Evolutionary conservation across 1,140 invertebrate genomes (phyloP), one percentile per base, ranked within the genome.

Genomic region (Heliconius himera): DNA sequence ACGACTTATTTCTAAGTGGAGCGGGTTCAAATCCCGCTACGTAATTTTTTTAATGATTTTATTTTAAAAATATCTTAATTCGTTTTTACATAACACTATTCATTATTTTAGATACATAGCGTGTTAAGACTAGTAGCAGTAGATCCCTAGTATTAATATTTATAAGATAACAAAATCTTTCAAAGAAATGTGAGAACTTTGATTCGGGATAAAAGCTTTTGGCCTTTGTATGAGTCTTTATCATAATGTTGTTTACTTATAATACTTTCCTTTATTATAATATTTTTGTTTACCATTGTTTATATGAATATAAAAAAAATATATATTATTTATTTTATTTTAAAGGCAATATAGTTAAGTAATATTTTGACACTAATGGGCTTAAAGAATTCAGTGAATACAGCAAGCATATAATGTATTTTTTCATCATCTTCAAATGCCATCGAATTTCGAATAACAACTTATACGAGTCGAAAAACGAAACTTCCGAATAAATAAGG

Each of bases 191-290:
- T 18, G 60, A 29, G 11, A 66, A 29, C 26, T 29, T 29, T 66
- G 26, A 66, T 66, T 66, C 26, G 60, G 60, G 60, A 66, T 66
- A 66, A 66, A 29, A 66, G 60, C 60, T 26, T 36, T 29, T 29
- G 60, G 26, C 26, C 60, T 29, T 66, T 29, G 13, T 16, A 66
- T 2, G 60, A 29, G 8, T 29, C 9, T 29, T 66, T 11, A 16
- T 26, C 13, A 16, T 66, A 66, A 66, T 66, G 11, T 26, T 66
- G 13, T 66, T 66, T 66, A 66, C 60, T 66, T 66, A 29, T 29
- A 66, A 66, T 66, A 16, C 26, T 66, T 66, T 26, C 26, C 29
- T 66, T 66, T 66, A 11, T 22, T 16, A 26, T 66, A 29, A 29
- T 29, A 66, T 66, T 66, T 66, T 66, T 29, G 4, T 18, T 66